Evolutionary conservation across 2,888 invertebrate genomes (phyloP).

Genomic region (Nomada flava): DNA sequence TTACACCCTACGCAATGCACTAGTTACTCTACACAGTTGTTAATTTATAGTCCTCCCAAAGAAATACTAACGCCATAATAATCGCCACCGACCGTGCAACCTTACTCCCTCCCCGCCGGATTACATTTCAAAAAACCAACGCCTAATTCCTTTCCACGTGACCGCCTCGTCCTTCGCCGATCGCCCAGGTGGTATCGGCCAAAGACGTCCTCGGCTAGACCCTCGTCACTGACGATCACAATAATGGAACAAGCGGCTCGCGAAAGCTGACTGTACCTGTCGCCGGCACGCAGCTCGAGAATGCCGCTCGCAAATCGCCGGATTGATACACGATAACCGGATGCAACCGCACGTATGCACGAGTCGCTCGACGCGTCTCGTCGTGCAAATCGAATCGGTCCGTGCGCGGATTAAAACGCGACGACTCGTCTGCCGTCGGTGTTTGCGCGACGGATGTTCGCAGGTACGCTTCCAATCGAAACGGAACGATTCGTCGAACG

Average conservation of each 20-base stretch:
- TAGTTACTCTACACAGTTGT: too few species aligned
- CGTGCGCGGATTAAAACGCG: slow-evolving; percentile 59
- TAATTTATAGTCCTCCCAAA: too few species aligned
- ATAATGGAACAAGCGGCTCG: slow-evolving; percentile 16
- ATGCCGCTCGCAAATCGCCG: slow-evolving; percentile 40
- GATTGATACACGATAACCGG: slow-evolving; percentile 56
- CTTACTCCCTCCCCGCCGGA: too few species aligned
- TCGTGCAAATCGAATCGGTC: slow-evolving; percentile 53
- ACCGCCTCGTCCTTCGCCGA: too few species aligned
- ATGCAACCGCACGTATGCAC: slow-evolving; percentile 18
- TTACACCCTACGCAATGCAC: too few species aligned
- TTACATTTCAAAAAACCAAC: too few species aligned
- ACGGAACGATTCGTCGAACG: slow-evolving; percentile 48
- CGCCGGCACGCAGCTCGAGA: slow-evolving; percentile 1
- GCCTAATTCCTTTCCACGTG: too few species aligned
- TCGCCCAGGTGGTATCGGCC: not conserved
- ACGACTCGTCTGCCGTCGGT: slow-evolving; percentile 12
- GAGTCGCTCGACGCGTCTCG: slow-evolving; percentile 35
- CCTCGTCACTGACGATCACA: slow-evolving; percentile 4
- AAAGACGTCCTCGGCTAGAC: not conserved
- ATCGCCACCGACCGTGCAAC: too few species aligned
- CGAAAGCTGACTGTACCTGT: slow-evolving; percentile 7
- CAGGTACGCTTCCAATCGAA: slow-evolving; percentile 41
- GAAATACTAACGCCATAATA: too few species aligned
- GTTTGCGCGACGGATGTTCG: slow-evolving; percentile 44